Base-by-base conservation (phyloP, 2,888 invertebrate genomes). In the Lepeophtheirus nordmannii region DNA sequence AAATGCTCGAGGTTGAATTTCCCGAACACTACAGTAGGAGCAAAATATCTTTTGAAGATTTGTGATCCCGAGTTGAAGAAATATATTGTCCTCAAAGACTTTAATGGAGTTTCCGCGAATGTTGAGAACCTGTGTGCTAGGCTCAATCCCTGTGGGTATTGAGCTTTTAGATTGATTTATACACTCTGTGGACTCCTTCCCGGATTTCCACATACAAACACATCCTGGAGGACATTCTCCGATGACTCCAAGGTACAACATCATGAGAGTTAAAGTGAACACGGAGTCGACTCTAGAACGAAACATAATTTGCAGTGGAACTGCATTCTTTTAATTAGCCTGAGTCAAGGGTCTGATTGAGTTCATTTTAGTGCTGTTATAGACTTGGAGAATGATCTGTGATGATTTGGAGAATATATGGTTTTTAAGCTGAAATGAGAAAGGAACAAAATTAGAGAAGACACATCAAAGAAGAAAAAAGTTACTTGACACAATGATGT, bases 171-270 rank as follows among this genome's bases (percentile, higher is more conserved):
- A 14, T 17, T 46, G 23, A 46, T 62, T 62, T n/a, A 66, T 61
- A 22, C 66, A 66, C 23, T 66, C 66, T 14, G 40, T 40, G n/a
- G 66, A 60, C 61, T 66, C 66, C 46, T 66, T 66, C 12, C 66
- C 66, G 23, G 66, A 66, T 41, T 66, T 66, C 66, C 66, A 66
- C 59, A 40, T 66, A 37, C 66, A 66, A 11, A 66, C 59, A 17
- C 66, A 66, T 60, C 56, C 22, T 11, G 53, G 20, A 23, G 63
- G 63, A 17, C 63, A 63, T 8, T 56, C 63, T 10, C 20, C 39
- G n/a, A 20, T 58, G 61, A 37, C 53, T 46, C 53, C 53, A 46
- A 46, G 53, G 53, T n/a, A 17, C 17, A 46, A 46, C 17, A 46
- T n/a, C 53, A 46, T 46, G 53, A 46, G 53, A 30, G 53, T n/a